Conservation (phyloP, 2,888 invertebrate species). For the Coronaproctus castanopsis region DNA sequence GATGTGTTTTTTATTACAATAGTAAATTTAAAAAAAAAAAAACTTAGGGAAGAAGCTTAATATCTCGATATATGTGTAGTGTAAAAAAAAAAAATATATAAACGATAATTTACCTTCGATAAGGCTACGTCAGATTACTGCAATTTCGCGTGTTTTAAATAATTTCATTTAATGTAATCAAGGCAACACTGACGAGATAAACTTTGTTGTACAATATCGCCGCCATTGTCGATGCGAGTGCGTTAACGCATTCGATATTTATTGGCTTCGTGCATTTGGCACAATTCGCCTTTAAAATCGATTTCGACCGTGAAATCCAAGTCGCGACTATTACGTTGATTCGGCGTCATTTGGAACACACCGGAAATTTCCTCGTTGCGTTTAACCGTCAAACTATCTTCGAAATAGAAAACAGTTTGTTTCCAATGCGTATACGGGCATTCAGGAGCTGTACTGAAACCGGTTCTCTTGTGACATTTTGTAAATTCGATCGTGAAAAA, state of each 20-base stretch:
- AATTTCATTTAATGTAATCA: too few relatives aligned
- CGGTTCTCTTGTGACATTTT: conserved; percentile 94
- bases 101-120: too few relatives aligned
- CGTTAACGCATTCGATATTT: conserved; percentile 71
- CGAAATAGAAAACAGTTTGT: conserved; percentile 93
- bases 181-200: too few relatives aligned
- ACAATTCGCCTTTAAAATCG: conserved; percentile 75
- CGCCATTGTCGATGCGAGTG: too few relatives aligned
- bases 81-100: too few relatives aligned
- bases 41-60: too few relatives aligned
- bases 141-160: too few relatives aligned
- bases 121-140: too few relatives aligned
- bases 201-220: too few relatives aligned
- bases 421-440: conserved; percentile 99
- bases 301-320: conserved; percentile 86
- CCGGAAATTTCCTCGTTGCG: conserved; percentile 86
- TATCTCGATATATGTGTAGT: too few relatives aligned
- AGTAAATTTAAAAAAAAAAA: too few relatives aligned
- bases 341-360: conserved; percentile 81
- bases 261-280: conserved; percentile 65
- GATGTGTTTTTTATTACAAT: too few relatives aligned
- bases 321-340: conserved; percentile 89
- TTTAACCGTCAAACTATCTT: conserved; percentile 78
- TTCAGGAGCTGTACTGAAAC: conserved; percentile 96
- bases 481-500: conserved; percentile 99